Conservation (phyloP, 2,888 invertebrate species). For the Tenthredo scrophulariae region DNA sequence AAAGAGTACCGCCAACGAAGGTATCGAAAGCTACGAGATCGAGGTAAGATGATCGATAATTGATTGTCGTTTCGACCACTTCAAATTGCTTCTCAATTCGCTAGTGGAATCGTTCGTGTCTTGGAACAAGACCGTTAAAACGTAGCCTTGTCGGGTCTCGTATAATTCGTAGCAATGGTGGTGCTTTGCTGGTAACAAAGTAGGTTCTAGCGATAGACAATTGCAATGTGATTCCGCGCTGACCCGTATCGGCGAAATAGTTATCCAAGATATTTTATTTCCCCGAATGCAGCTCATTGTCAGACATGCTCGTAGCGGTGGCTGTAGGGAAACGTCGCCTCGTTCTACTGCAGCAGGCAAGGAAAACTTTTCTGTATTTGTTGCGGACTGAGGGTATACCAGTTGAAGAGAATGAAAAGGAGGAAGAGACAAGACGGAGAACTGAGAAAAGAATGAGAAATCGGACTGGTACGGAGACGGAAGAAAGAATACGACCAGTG, state of each 20-base stretch:
- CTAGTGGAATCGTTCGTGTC: not conserved
- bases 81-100: not conserved
- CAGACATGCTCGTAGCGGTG: slow-evolving; percentile 5
- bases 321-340: not conserved
- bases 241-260: slow-evolving; percentile 8
- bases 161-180: slow-evolving; percentile 1
- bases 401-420: slow-evolving; percentile 24
- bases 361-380: slow-evolving; percentile 2
- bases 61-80: not conserved
- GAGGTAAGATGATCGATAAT: not conserved
- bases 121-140: not conserved
- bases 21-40: not conserved
- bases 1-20: not conserved
- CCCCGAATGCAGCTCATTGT: not conserved
- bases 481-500: slow-evolving; percentile 54
- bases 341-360: not conserved
- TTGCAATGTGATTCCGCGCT: slow-evolving; percentile 8
- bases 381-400: not conserved
- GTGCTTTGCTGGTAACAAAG: not conserved
- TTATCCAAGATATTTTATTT: slow-evolving; percentile 23
- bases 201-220: slow-evolving; percentile 22
- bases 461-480: slow-evolving; percentile 7
- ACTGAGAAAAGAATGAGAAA: not conserved
- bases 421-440: not conserved
- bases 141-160: not conserved